phyloP scores from a whole-genome alignment of 2,113 vertebrate genomes.

The Calyptomena viridis region DNA sequence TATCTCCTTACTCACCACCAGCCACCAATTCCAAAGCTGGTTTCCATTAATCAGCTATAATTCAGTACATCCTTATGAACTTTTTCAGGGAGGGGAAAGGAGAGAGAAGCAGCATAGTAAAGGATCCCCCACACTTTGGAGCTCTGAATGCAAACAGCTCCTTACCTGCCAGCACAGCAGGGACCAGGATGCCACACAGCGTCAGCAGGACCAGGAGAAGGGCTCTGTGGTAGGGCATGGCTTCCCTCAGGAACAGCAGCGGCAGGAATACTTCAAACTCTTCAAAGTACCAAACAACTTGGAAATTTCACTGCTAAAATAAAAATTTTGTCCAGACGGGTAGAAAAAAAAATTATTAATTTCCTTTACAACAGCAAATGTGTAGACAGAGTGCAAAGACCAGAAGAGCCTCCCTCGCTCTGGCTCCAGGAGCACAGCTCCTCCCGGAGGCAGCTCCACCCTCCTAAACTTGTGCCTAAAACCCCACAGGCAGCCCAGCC shows the following conservation, averaged over 20 bases:
- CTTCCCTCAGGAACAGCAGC: constrained; percentile 15
- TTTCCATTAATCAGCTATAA: neutral
- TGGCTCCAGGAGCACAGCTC: constrained; percentile 31
- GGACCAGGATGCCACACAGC: constrained; percentile 52
- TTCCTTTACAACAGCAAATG: constrained; percentile 37
- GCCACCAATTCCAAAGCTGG: neutral
- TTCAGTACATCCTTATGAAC: neutral
- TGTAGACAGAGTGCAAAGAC: neutral
- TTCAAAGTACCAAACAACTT: neutral
- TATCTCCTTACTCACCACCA: neutral
- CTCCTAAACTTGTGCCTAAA: constrained; percentile 12
- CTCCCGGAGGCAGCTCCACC: constrained; percentile 70
- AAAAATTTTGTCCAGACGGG: constrained; percentile 68
- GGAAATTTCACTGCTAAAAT: constrained; percentile 58
- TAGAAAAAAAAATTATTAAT: neutral
- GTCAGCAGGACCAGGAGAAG: constrained; percentile 40
- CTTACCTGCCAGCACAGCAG: constrained; percentile 76
- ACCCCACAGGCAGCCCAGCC: neutral
- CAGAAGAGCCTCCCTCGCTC: neutral
- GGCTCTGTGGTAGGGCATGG: constrained; percentile 60
- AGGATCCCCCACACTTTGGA: neutral
- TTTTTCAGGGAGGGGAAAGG: neutral
- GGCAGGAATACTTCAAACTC: constrained; percentile 22
- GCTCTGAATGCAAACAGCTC: neutral
- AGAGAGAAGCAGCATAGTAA: neutral